Evolutionary conservation across 2,888 invertebrate species (phyloP), one percentile per base, ranked within the genome.

Genomic region (Hyposoter didymator): DNA sequence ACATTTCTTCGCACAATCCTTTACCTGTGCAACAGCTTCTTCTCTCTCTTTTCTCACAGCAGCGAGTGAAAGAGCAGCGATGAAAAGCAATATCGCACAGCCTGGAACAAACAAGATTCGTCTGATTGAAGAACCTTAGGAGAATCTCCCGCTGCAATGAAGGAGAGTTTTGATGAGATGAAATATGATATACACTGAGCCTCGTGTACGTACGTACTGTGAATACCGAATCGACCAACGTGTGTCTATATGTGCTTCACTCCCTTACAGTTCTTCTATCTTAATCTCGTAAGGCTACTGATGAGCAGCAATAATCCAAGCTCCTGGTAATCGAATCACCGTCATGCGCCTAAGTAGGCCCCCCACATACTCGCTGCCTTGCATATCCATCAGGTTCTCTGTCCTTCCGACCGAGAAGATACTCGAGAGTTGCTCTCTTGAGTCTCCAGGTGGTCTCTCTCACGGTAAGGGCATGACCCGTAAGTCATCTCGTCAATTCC

Each of bases 301-400:
- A 90, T 88, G 89, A 90, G 83, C 81, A 81, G 86, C 89, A 88
- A 90, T 89, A 89, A 89, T 90, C 88, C 85, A 83, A 88, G 88
- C 89, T 89, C 84, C 87, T 81, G 87, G 90, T 90, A 90, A 91
- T 91, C 90, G 90, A 90, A 88, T 86, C 74, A 85, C 86, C 88
- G 88, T 87, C 89, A 82, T 88, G 87, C 80, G 86, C 76, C 73
- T 64, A 80, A 87, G 84, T 84, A 82, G 87, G 86, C 87, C 89
- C 81, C 88, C 88, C 87, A 88, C 81, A 59, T 72, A 45, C 59
- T 55, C 52, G 59, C 67, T 49, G n/a, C 66, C 39, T 43, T 67
- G 87, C 86, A 49, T 64, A 79, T 28, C 22, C 59, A 59, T 59
- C 75, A 19, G 49, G 35, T 35, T 49, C n/a, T 14, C 32, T 32